Base-by-base conservation (phyloP, 2,797 vertebrate genomes). In the Pipistrellus kuhlii region DNA sequence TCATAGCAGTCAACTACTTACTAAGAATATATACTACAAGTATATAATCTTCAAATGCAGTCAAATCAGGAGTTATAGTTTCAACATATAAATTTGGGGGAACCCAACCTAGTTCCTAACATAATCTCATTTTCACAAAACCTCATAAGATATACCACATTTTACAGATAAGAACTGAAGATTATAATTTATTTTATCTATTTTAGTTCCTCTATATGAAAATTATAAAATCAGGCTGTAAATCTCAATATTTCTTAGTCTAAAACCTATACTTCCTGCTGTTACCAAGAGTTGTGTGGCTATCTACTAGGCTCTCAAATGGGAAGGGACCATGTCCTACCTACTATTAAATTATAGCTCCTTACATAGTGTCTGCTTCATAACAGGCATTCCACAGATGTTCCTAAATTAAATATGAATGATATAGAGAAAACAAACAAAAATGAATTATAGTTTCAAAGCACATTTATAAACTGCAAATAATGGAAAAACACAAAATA, bases 401-500 rank as follows among this genome's bases (percentile, higher is more conserved):
- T 72, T 72, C 14, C 76, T 64, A 73, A 53, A 92, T 92, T 90
- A 95, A 95, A 94, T 87, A 84, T 89, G 64, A 91, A 92, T 89
- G 57, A 87, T 69, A 32, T 30, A 83, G 68, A 86, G 30, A 66
- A 94, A 92, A 92, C 32, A 93, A 95, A 93, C n/a, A 76, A 94
- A 85, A 90, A 59, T 0, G 3, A 30, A 35, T 62, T 83, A 66
- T 53, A 73, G 78, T 88, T 90, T 90, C 55, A 95, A 92, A 85
- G 55, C 57, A 91, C 38, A 85, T 81, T 94, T 92, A 92, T 80
- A 62, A 83, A 64, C 72, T 62, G 73, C 84, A 94, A 96, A 97
- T 94, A 92, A 94, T 84, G 95, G 72, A 94, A 96, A 92, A 94
- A 83, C 68, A 18, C 17, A 96, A 94, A 92, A 66, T 77, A 87